phyloP scores from a whole-genome alignment of 2,797 vertebrate species.

The Balearica regulorum region DNA sequence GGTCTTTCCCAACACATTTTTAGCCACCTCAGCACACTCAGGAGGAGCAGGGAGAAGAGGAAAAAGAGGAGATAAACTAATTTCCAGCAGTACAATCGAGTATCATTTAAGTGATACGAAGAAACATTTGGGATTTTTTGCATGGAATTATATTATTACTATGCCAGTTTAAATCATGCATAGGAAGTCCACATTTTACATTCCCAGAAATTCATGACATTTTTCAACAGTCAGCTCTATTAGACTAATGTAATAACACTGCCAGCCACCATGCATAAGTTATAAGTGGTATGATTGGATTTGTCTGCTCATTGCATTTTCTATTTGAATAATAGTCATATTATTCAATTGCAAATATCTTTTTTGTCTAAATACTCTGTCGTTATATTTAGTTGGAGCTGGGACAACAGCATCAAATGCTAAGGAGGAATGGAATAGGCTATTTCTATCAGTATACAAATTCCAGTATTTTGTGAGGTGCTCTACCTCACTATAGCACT shows the following conservation, averaged over 20 bases:
- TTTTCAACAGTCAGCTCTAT: constrained; percentile 30
- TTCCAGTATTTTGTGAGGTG: not conserved
- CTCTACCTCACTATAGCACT: not conserved
- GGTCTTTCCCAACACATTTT: not conserved
- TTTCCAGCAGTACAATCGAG: not conserved
- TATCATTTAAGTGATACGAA: not conserved
- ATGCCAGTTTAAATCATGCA: not conserved
- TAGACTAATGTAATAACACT: constrained; percentile 39
- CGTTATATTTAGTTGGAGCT: not conserved
- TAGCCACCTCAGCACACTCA: not conserved
- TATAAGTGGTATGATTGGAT: constrained; percentile 43
- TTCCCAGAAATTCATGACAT: constrained; percentile 14
- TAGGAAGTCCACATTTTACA: not conserved
- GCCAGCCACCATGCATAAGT: constrained; percentile 34
- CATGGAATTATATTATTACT: not conserved
- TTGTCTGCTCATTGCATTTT: constrained; percentile 22
- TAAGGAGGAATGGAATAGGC: not conserved
- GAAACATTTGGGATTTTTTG: not conserved
- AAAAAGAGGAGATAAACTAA: not conserved
- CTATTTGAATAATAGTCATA: constrained; percentile 12
- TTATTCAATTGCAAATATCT: constrained; percentile 36
- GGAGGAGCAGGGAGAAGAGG: not conserved
- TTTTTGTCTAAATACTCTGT: constrained; percentile 24
- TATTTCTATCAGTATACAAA: not conserved
- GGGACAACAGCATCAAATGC: not conserved